Base-by-base conservation (phyloP, 2,797 vertebrate species). In the Cryptoprocta ferox region DNA sequence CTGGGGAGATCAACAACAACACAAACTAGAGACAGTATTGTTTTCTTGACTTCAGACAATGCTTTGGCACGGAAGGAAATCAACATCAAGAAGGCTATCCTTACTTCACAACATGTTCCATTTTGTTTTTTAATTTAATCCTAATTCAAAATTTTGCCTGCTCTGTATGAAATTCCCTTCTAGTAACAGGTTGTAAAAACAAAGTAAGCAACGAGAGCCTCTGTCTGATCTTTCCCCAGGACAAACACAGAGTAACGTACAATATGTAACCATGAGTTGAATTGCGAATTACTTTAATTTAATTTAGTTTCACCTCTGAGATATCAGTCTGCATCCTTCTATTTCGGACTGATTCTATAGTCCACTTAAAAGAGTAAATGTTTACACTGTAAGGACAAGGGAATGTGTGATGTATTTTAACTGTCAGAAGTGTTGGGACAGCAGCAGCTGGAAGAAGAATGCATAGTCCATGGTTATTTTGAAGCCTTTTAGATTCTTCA, bases 341-440 rank as follows among this genome's bases (percentile, higher is more conserved):
- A 98, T 98, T 99, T 98, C 97, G 97, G 98, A 98, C 95, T 98
- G 98, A 98, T 98, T 98, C 98, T 98, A 95, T 84, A 98, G 98
- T 98, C 97, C 98, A 98, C 98, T 99, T 99, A 98, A 98, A 98
- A 98, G 96, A 98, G 98, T 98, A 98, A 98, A 98, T 98, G 99
- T 99, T 99, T 99, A 99, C 97, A 98, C 97, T 98, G 98, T 97
- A 97, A 93, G 97, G 99, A 99, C 98, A 98, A 97, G 98, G 99
- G 98, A 98, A 99, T 99, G 98, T 98, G 98, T 98, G 98, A 99
- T 99, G 73, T 98, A 99, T 98, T 98, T 98, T 98, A 98, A 97
- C 98, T 99, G 99, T 99, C 99, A 98, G 86, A 98, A 97, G 98
- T 98, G 98, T 98, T 98, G 98, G 99, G 98, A 98, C 98, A 98